Evolutionary conservation across 1,140 invertebrate genomes (phyloP), one percentile per base, ranked within the genome.

Genomic region (Spodoptera frugiperda): DNA sequence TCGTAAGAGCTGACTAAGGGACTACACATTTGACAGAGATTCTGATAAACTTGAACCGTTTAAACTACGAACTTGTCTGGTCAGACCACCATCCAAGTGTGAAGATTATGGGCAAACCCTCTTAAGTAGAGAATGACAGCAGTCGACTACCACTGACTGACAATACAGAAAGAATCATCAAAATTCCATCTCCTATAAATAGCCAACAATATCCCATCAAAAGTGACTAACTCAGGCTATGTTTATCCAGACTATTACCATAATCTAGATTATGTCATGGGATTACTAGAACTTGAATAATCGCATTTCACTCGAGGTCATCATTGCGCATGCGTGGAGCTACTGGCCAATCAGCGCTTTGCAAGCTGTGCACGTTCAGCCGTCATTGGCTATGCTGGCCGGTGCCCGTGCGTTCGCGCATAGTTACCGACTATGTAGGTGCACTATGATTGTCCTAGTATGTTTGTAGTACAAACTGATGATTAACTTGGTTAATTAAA

Each of bases 191-290:
- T 39, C 9, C 1, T 8, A 39, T 39, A 11, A 11, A 49, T 10
- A 9, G 0, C 11, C 19, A 15, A 25, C 19, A 9, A n/a, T 1
- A 49, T 39, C n/a, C 19, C 21, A 30, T 12, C 2, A 1, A 10
- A 67, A n/a, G 39, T 17, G n/a, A 5, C 19, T n/a, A 15, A 14
- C 5, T 33, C 33, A 39, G 15, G 15, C 15, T 17, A 17, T 19
- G 15, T 53, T 53, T 33, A 46, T 4, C 33, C 10, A 63, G 25
- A 80, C 78, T 78, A 83, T 81, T 78, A 84, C 83, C 84, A 88
- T 87, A 84, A 90, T 88, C 79, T 85, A 85, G 87, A 91, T 93
- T 93, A 92, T 93, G 91, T 92, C 90, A 93, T 89, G 86, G 84
- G 90, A 88, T 91, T 92, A 91, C 86, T 93, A 78, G 91, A 91